Evolutionary conservation across 2,797 vertebrate species (phyloP), one percentile per base, ranked within the genome.

Genomic region (Amphiprion clarkii): DNA sequence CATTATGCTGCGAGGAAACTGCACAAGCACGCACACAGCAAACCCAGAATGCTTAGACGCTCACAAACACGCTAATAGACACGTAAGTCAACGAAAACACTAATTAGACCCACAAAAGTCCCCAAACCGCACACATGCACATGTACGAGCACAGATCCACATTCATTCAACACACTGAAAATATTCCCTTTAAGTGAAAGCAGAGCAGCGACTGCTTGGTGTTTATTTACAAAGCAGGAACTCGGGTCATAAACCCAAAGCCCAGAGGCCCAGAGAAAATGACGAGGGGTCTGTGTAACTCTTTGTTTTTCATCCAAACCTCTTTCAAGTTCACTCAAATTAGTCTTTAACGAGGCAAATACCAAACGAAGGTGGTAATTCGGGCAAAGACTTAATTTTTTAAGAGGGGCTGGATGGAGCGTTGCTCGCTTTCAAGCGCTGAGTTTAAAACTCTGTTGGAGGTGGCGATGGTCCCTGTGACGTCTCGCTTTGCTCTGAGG

Each of bases 181-280:
- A 72, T 72, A 64, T 80, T 87, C 85, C 65, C 85, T 65, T 63
- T 54, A 54, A 72, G 75, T 65, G 42, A 84, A 82, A 83, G 73
- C 76, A 69, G 63, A 52, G 77, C 75, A 59, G 63, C 46, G 67
- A 29, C 63, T 81, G 85, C 88, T 85, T 80, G 84, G 60, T 74
- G 71, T 84, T 86, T 90, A 89, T 90, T 91, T 85, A 84, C 77
- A 65, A 74, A 87, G 82, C 84, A 83, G 76, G 64, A 74, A 76
- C 70, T 53, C 29, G 1, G 75, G 51, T 73, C 81, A 64, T 88
- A 83, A 90, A 87, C 61, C 27, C 40, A 21, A 71, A 66, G n/a
- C 81, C 85, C 59, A 13, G 69, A 67, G 72, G 82, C 84, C 76
- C 48, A 25, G 51, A 78, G 74, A 82, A 64, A 57, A 85, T 60